Evolutionary conservation across 2,797 vertebrate species (phyloP), one percentile per base, ranked within the genome.

Genomic region (Coilia nasus): DNA sequence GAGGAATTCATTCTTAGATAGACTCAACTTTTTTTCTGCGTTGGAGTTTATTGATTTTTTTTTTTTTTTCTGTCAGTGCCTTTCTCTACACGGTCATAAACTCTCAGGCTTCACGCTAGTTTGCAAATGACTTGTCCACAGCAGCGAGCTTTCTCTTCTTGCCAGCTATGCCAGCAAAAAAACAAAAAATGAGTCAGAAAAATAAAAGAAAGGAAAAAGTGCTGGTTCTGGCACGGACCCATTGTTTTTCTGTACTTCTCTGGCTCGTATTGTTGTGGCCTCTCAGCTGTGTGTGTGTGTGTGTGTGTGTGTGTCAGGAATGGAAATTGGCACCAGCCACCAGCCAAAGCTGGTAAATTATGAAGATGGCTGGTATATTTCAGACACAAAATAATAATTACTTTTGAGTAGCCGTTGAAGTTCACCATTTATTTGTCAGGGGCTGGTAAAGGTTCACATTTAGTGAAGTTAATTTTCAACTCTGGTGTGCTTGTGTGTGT

Each of bases 1-100:
- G 67, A 35, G 28, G 67, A 75, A 75, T 75, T 21, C 25, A 64
- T 64, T 64, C 60, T 75, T 75, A 75, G 64, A 71, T 15, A 10
- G 28, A 71, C 15, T 75, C 28, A 7, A 25, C 14, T 12, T 75
- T 75, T 71, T 75, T 78, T 60, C 57, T 60, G 57, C 14, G 14
- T 35, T 44, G 28, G 14, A 71, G 14, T 71, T 71, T 71, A 71
- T 35, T 71, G 67, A 28, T 14, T 67, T 31, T 35, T 19, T 75
- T 3, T 44, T 78, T 21, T 12, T 1, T 44, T 44, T 78, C 35
- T 78, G 12, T 17, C 25, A 35, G 9, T 75, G 67, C 17, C 12
- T 75, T 71, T 71, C 28, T 41, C 60, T 59, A 59, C 57, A 59
- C 7, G 7, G 12, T 25, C 60, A 25, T 64, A 64, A 64, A 64